Evolutionary conservation across 2,797 vertebrate species (phyloP).

Genomic region (Falco rusticolus): DNA sequence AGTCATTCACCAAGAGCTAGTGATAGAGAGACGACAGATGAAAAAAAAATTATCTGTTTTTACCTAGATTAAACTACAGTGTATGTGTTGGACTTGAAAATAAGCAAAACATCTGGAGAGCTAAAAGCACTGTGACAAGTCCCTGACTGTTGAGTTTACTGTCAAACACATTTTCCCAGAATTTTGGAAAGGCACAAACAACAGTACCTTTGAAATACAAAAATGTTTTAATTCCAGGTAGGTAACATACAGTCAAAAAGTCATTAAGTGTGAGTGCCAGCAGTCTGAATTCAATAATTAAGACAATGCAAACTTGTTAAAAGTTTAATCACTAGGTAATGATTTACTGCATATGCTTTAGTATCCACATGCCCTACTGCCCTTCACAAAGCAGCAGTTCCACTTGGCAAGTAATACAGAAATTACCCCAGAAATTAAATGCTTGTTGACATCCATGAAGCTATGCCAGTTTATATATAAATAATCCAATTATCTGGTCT

Average conservation of each 20-base stretch:
- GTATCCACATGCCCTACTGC: neutral
- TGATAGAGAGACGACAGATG: neutral
- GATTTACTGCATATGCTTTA: neutral
- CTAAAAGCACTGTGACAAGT: neutral
- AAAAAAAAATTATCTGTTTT: neutral
- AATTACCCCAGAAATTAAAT: neutral
- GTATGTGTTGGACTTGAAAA: neutral
- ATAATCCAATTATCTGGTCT: neutral
- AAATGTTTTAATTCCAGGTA: neutral
- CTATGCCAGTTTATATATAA: neutral
- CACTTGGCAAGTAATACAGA: neutral
- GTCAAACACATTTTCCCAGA: neutral
- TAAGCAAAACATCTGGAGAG: neutral
- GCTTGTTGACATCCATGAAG: neutral
- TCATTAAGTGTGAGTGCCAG: neutral
- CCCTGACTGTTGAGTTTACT: neutral
- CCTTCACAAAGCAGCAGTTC: neutral
- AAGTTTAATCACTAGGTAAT: neutral
- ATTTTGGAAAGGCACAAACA: neutral
- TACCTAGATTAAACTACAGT: neutral
- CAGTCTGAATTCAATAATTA: neutral
- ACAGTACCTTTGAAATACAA: neutral
- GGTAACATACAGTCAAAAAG: neutral
- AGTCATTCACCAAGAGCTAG: neutral
- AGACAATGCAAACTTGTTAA: neutral